Conservation (phyloP, 2,888 invertebrate species). For the Scelioninae gen. 1 region DNA sequence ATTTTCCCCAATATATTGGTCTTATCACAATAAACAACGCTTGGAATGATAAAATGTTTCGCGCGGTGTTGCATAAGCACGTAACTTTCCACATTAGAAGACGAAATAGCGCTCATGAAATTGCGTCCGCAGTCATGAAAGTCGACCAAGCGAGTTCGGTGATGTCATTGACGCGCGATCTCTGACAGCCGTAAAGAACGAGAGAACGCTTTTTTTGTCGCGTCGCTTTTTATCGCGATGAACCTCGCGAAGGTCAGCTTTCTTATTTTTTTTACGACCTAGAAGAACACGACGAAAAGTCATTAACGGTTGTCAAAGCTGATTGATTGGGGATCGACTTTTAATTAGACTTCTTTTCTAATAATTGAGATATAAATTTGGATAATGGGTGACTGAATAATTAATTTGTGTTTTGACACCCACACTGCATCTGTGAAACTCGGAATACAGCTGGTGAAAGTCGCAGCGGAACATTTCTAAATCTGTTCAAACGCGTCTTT, state of each 20-base stretch:
- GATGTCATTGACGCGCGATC: constrained; percentile 43
- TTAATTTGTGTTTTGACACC: constrained; percentile 32
- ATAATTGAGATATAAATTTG: constrained; percentile 17
- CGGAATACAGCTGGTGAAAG: constrained; percentile 31
- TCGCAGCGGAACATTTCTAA: constrained; percentile 18
- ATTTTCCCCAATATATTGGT: constrained; percentile 4
- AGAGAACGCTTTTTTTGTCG: constrained; percentile 31
- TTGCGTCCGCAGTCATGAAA: constrained; percentile 22
- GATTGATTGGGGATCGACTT: neutral
- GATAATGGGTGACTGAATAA: constrained; percentile 15
- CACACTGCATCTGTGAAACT: constrained; percentile 10
- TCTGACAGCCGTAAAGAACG: constrained; percentile 13
- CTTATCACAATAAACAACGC: constrained; percentile 17
- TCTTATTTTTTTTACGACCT: constrained; percentile 4
- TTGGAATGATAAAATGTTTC: constrained; percentile 12
- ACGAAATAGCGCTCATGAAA: constrained; percentile 11
- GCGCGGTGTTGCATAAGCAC: constrained; percentile 23
- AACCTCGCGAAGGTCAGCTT: constrained; percentile 42
- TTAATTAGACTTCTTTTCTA: constrained; percentile 18
- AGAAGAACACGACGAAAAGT: constrained; percentile 13
- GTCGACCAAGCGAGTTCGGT: constrained; percentile 18
- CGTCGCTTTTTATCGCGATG: constrained; percentile 37
- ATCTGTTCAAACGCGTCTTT: constrained; percentile 7
- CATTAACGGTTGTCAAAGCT: constrained; percentile 12
- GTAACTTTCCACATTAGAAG: constrained; percentile 40